A percentile compares a stretch with the other conserved stretches of the same genome.
These are phyloP conservation scores for Ammodytes dubius DNA, from an alignment of 2,113 vertebrate species.

Conservation along the genomic window DNA sequence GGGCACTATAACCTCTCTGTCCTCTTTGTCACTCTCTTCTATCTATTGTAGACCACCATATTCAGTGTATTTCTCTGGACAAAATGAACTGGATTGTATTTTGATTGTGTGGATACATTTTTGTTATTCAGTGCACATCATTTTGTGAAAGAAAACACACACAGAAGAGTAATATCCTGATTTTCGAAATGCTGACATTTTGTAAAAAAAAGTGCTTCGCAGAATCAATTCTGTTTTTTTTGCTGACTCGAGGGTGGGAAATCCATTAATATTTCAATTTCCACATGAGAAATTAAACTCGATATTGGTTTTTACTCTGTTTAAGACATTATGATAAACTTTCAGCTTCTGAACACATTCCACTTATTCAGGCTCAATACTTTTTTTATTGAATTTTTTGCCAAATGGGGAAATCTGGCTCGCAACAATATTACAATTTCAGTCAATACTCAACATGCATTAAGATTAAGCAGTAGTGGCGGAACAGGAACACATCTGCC, in stretches of 20 bases:
- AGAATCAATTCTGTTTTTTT: background rate
- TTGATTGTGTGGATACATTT: background rate
- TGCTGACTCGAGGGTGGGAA: background rate
- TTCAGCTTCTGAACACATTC: background rate
- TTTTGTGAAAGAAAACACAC: background rate
- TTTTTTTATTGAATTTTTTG: slow-evolving; percentile 1
- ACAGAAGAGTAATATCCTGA: background rate
- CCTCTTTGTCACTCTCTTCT: background rate
- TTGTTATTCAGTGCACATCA: slow-evolving; percentile 15
- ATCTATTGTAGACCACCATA: background rate
- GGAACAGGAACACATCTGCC: background rate
- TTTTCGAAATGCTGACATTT: background rate
- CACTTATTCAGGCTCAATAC: background rate
- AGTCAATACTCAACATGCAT: background rate
- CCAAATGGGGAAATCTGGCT: background rate
- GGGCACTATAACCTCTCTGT: slow-evolving; percentile 13
- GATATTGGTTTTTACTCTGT: background rate
- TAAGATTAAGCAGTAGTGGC: background rate
- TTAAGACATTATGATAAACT: background rate
- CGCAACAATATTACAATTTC: background rate
- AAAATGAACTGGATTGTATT: slow-evolving; percentile 12
- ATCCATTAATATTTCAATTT: background rate
- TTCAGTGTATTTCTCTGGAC: slow-evolving; percentile 3
- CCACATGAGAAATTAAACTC: background rate
- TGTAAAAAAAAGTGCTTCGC: background rate